A percentile compares a stretch with the other conserved stretches of the same genome.
These are phyloP conservation scores for Hemicrepidius hirtus DNA, from an alignment of 2,888 invertebrate genomes.

Conservation along the genomic window DNA sequence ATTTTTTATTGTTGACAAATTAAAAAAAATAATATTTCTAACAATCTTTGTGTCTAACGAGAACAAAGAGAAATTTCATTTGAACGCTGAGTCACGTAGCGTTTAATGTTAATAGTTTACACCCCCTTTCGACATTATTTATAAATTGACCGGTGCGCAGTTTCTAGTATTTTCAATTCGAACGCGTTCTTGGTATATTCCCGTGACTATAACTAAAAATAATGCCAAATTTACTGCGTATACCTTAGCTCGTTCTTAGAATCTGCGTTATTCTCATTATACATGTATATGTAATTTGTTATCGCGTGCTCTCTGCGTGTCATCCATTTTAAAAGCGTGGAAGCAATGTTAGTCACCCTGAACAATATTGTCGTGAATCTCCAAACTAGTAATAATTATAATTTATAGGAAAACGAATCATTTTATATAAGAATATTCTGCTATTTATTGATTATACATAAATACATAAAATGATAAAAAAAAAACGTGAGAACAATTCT, in stretches of 20 bases:
- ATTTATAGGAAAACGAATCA: too few relatives aligned
- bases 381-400: not conserved
- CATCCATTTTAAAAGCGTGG: not conserved
- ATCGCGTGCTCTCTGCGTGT: slow-evolving; percentile 6
- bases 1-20: too few relatives aligned
- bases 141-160: slow-evolving; percentile 18
- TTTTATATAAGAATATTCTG: too few relatives aligned
- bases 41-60: not conserved
- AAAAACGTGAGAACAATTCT: slow-evolving; percentile 39
- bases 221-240: slow-evolving; percentile 34
- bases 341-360: not conserved
- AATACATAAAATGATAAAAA: slow-evolving; percentile 1
- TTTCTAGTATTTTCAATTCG: slow-evolving; percentile 19
- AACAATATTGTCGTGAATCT: not conserved
- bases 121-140: slow-evolving; percentile 21
- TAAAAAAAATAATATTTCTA: not conserved
- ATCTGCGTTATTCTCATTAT: slow-evolving; percentile 11
- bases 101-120: slow-evolving; percentile 28
- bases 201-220: slow-evolving; percentile 25
- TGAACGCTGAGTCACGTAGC: not conserved
- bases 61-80: slow-evolving; percentile 35
- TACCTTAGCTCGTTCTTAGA: slow-evolving; percentile 30
- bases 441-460: too few relatives aligned
- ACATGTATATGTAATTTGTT: not conserved
- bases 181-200: slow-evolving; percentile 14